A percentile compares a stretch with the other conserved stretches of the same genome.
phyloP scores from a whole-genome alignment of 2,888 invertebrate species.

The Hanleya hanleyi region DNA sequence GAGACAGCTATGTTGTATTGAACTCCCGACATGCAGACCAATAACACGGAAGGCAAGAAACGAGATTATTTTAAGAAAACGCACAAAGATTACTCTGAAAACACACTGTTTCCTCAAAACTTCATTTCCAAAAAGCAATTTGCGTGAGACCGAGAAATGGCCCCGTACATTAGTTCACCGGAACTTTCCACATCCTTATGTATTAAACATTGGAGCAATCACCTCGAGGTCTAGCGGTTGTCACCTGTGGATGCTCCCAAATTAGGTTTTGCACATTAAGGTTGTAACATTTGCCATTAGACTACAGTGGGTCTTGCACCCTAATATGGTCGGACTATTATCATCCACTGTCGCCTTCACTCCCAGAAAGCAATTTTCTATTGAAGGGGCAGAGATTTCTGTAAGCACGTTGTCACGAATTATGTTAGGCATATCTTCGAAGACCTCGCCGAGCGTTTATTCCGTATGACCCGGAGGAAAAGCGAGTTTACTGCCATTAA shows the following conservation, averaged over 20 bases:
- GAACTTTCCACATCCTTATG: slow-evolving; percentile 8
- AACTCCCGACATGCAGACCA: too few relatives aligned
- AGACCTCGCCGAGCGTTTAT: background rate
- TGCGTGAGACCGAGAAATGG: background rate
- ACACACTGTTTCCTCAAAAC: background rate
- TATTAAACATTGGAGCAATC: slow-evolving; percentile 5
- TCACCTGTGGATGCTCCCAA: slow-evolving; percentile 4
- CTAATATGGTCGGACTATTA: background rate
- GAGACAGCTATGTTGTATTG: too few relatives aligned
- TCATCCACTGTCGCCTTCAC: background rate
- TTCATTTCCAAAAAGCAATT: slow-evolving; percentile 7
- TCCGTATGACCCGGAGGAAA: slow-evolving; percentile 1
- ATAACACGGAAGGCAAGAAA: too few relatives aligned
- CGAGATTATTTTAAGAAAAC: too few relatives aligned
- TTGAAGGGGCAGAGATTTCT: background rate
- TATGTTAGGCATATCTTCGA: background rate
- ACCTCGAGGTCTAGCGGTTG: slow-evolving; percentile 6
- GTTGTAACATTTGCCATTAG: slow-evolving; percentile 11
- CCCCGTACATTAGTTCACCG: slow-evolving; percentile 4
- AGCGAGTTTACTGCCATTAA: background rate
- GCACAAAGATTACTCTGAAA: background rate
- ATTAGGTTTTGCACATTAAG: slow-evolving; percentile 11
- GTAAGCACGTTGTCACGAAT: slow-evolving; percentile 7
- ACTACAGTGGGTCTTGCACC: background rate
- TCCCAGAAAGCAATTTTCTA: background rate